Percentiles rank a stretch among this genome's conserved stretches.
phyloP scores from a whole-genome alignment of 2,888 invertebrate species.

The Tiphia femorata region DNA sequence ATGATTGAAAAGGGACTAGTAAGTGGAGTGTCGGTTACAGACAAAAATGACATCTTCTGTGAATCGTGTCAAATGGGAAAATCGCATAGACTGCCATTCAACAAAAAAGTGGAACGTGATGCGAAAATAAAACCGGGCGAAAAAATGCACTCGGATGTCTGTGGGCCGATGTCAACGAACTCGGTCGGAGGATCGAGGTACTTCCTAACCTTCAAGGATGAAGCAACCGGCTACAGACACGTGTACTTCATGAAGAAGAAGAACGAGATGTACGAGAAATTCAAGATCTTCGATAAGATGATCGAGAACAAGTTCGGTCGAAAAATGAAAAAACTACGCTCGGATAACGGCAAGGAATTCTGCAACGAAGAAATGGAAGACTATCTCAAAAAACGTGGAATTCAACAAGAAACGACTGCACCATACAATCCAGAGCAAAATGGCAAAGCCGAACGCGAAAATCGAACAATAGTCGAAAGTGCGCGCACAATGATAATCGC shows the following conservation, averaged over 20 bases:
- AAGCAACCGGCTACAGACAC: neutral
- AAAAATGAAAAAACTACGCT: neutral
- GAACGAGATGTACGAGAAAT: neutral
- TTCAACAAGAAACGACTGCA: neutral
- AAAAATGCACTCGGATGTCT: neutral
- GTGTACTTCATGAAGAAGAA: constrained; percentile 9
- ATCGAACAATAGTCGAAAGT: neutral
- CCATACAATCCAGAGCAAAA: neutral
- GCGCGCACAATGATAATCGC: constrained; percentile 1
- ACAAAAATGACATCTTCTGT: constrained; percentile 25
- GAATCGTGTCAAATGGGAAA: constrained; percentile 27
- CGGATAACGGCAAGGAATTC: constrained; percentile 4
- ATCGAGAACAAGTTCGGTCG: neutral
- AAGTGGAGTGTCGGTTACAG: constrained; percentile 22
- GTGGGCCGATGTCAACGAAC: neutral
- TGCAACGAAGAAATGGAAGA: neutral
- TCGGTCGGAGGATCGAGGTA: constrained; percentile 5
- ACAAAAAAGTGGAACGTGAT: constrained; percentile 11
- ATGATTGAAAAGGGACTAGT: constrained; percentile 30
- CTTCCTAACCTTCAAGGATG: constrained; percentile 5
- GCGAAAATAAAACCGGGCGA: constrained; percentile 1
- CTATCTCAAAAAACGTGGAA: neutral
- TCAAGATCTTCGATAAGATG: neutral
- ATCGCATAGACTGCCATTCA: constrained; percentile 23
- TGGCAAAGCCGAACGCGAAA: neutral